A percentile compares a stretch with the other conserved stretches of the same genome.
phyloP scores from a whole-genome alignment of 2,888 invertebrate genomes.

The Cryptocephalus primarius region DNA sequence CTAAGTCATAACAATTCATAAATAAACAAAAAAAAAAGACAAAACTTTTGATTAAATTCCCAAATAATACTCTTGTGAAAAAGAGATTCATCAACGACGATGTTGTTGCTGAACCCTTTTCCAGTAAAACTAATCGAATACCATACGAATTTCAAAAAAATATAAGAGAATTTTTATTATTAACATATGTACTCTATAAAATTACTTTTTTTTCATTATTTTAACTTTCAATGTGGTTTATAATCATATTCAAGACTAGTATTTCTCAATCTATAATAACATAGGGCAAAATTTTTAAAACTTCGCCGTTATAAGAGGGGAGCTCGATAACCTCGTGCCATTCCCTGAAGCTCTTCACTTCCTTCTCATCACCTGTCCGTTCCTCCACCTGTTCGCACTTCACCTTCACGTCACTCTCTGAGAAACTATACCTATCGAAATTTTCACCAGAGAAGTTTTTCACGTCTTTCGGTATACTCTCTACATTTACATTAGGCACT shows the following conservation, averaged over 20 bases:
- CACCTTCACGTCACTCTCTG: constrained; percentile 23
- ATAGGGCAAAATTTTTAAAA: constrained; percentile 89
- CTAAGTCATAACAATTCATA: too few relatives aligned
- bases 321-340: constrained; percentile 82
- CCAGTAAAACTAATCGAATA: too few relatives aligned
- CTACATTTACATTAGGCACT: constrained; percentile 37
- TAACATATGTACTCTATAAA: constrained; percentile 1
- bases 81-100: too few relatives aligned
- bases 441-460: constrained; percentile 30
- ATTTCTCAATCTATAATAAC: constrained; percentile 82
- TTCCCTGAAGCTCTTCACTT: constrained; percentile 54
- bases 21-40: too few relatives aligned
- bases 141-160: constrained; percentile 1
- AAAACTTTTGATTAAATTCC: too few relatives aligned
- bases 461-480: constrained; percentile 27
- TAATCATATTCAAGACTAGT: constrained; percentile 13
- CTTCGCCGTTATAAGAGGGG: constrained; percentile 63
- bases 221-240: constrained; percentile 1
- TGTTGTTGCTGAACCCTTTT: too few relatives aligned
- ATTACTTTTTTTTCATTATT: background rate
- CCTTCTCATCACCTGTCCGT: constrained; percentile 16
- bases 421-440: constrained; percentile 35
- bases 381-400: constrained; percentile 10
- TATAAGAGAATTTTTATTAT: constrained; percentile 5
- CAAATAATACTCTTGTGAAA: too few relatives aligned